Evolutionary conservation across 2,113 vertebrate genomes (phyloP).

Genomic region (Ammodytes marinus): DNA sequence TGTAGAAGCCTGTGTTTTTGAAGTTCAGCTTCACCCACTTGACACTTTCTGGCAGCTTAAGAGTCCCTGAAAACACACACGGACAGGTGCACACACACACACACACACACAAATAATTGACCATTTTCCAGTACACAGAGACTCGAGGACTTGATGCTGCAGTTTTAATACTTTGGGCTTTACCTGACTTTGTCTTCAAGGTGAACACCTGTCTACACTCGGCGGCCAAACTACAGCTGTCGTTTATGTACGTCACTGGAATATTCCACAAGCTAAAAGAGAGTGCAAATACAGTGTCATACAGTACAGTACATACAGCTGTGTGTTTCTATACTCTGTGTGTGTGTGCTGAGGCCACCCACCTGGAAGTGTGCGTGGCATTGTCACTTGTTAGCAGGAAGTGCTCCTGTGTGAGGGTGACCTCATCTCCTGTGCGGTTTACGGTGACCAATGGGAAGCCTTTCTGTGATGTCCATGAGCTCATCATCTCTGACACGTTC

Average conservation of each 20-base stretch:
- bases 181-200: slow-evolving; percentile 91
- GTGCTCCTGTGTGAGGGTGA: slow-evolving; percentile 90
- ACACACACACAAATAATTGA: not conserved
- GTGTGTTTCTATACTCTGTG: slow-evolving; percentile 1
- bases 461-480: slow-evolving; percentile 93
- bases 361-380: slow-evolving; percentile 83
- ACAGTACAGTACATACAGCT: not conserved
- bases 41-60: slow-evolving; percentile 87
- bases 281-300: slow-evolving; percentile 7
- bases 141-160: not conserved
- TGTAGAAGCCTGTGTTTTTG: slow-evolving; percentile 91
- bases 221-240: slow-evolving; percentile 81
- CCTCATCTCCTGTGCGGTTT: slow-evolving; percentile 82
- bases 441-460: slow-evolving; percentile 96
- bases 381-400: slow-evolving; percentile 88
- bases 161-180: slow-evolving; percentile 35
- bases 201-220: slow-evolving; percentile 82
- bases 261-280: slow-evolving; percentile 90
- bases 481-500: slow-evolving; percentile 93
- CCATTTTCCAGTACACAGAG: not conserved
- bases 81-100: slow-evolving; percentile 1
- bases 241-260: slow-evolving; percentile 90
- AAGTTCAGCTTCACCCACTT: slow-evolving; percentile 95
- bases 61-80: slow-evolving; percentile 76
- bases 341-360: slow-evolving; percentile 17